Percentiles rank a stretch among this genome's conserved stretches.
These are phyloP conservation scores for Paracentrotus lividus DNA, from an alignment of 53 echinoderm and acorn worm genomes.

Conservation along the genomic window DNA sequence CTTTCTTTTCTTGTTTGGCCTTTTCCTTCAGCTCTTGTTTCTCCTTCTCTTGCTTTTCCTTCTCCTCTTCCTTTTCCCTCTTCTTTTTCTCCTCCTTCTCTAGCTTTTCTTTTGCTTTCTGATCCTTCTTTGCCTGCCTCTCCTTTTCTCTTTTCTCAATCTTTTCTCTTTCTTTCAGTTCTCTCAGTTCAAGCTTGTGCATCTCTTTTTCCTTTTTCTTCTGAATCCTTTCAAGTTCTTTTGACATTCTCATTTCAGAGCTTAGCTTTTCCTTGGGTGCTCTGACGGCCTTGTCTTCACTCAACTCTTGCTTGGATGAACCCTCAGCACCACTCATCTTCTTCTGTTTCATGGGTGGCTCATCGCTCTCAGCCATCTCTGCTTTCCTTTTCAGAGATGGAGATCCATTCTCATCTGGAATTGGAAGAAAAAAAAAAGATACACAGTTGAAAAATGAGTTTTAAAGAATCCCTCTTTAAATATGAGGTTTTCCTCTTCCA, in stretches of 20 bases:
- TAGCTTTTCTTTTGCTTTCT: constrained; percentile 33
- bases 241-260: neutral
- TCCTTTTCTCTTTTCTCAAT: constrained; percentile 51
- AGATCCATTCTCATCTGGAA: constrained; percentile 1
- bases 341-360: neutral
- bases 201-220: constrained; percentile 53
- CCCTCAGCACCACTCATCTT: neutral
- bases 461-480: no score
- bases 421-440: constrained; percentile 10
- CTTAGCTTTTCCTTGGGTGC: neutral
- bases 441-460: neutral
- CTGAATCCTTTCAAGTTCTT: constrained; percentile 48
- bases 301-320: neutral
- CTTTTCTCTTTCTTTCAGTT: constrained; percentile 2
- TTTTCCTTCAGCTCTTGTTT: constrained; percentile 20
- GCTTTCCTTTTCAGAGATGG: neutral
- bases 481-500: no score
- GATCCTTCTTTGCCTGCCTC: constrained; percentile 21
- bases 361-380: neutral
- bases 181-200: constrained; percentile 20
- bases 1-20: constrained; percentile 35
- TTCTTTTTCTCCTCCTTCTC: constrained; percentile 27
- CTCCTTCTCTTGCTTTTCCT: constrained; percentile 43
- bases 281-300: neutral
- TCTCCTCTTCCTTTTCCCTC: neutral